A percentile compares a stretch with the other conserved stretches of the same genome.
Evolutionary conservation across 2,888 invertebrate species (phyloP).

Genomic region (Carabus problematicus): DNA sequence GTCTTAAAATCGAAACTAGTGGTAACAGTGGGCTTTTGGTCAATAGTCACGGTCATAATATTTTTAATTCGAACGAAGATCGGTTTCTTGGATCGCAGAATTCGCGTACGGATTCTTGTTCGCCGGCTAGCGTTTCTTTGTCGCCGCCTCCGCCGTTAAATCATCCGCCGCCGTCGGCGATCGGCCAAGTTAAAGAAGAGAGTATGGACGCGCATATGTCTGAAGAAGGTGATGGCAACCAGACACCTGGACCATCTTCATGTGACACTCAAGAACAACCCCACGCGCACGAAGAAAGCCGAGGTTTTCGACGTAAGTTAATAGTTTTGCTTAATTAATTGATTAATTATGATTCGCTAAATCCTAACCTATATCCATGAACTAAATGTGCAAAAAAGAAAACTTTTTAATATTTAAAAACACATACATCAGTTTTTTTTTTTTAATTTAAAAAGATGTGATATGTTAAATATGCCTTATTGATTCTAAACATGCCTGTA

Average conservation of each 20-base stretch:
- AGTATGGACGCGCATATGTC: constrained; percentile 66
- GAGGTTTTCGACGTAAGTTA: constrained; percentile 68
- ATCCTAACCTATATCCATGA: no score
- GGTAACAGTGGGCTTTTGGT: constrained; percentile 45
- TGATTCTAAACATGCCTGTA: no score
- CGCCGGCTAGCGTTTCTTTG: constrained; percentile 68
- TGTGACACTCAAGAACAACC: constrained; percentile 54
- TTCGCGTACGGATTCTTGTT: constrained; percentile 67
- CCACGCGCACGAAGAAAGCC: constrained; percentile 57
- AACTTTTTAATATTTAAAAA: background rate
- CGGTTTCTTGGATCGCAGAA: constrained; percentile 56
- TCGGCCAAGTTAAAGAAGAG: constrained; percentile 60
- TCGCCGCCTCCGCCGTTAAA: constrained; percentile 57
- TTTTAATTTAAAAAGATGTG: background rate
- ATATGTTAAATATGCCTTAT: no score
- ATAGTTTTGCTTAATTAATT: constrained; percentile 42
- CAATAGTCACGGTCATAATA: constrained; percentile 52
- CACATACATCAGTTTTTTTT: background rate
- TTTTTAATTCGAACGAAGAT: constrained; percentile 58
- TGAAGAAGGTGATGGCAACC: constrained; percentile 64
- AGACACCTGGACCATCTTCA: constrained; percentile 54
- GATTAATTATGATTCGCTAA: background rate
- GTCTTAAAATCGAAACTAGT: constrained; percentile 63
- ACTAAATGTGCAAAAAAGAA: background rate
- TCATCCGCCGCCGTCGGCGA: constrained; percentile 54